Evolutionary conservation across 2,113 vertebrate genomes (phyloP), one percentile per base, ranked within the genome.

Genomic region (Galemys pyrenaicus): DNA sequence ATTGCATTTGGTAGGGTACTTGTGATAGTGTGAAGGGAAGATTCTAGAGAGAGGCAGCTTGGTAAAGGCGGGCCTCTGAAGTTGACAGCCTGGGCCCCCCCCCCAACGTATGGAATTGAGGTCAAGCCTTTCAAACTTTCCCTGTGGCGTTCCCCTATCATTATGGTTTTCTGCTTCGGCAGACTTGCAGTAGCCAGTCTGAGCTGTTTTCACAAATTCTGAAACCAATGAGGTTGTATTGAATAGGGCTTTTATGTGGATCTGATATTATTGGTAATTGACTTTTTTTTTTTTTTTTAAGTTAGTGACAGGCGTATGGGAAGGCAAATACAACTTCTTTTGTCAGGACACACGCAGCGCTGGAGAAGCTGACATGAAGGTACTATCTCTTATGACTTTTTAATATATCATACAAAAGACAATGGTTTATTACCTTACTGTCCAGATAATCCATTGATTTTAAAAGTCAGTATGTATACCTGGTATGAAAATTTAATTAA

Each of bases 331-430:
- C 98, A 99, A 98, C 98, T 99, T 99, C 98, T 99, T 98, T 98
- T 99, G 99, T 96, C 99, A 99, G 98, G 98, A 99, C 96, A 99
- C 99, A 0, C 98, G 98, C 97, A 99, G 98, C 7, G 98, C 97
- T 60, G 99, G 98, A 86, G 99, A 99, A 89, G 98, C 98, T 0
- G 99, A 99, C 90, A 97, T 98, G 94, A 99, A 99, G 99, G 99
- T 99, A 98, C 96, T 0, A 0, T 96, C 73, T 92, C 24, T 70
- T 51, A 51, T 51, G 13, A 51, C 32, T 89, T 0, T 37, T 6
- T 30, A 46, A 82, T 78, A 49, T 80, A 49, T 74, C 68, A 24
- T 5, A 32, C 28, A 81, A 44, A 93, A 90, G 56, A 13, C 58
- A 73, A 87, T 71, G 49, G 54, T 58, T 65, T 4, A 16, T 67